These are phyloP conservation scores for Takifugu ocellatus DNA, from an alignment of 2,797 vertebrate genomes.

Conservation along the genomic window DNA sequence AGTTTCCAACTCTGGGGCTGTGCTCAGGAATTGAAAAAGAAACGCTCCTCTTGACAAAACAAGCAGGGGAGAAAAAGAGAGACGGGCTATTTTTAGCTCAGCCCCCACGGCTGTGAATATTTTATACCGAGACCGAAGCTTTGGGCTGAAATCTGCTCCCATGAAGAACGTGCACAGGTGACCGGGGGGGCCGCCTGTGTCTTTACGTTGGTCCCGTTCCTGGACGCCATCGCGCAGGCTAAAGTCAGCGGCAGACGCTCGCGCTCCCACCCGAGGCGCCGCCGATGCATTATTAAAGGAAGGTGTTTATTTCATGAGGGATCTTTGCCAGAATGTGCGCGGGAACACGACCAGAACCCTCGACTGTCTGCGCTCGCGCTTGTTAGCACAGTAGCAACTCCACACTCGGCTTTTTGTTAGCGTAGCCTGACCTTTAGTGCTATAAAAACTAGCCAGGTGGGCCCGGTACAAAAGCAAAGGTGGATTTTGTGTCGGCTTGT, in stretches of 20 bases:
- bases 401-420: conserved; percentile 39
- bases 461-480: conserved; percentile 51
- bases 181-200: conserved; percentile 16
- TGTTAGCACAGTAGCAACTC: conserved; percentile 40
- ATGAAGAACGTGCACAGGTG: conserved; percentile 16
- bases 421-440: conserved; percentile 43
- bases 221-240: conserved; percentile 28
- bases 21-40: conserved; percentile 35
- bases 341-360: conserved; percentile 15
- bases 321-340: conserved; percentile 6
- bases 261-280: no score
- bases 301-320: conserved; percentile 50
- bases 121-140: conserved; percentile 28
- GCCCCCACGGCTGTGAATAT: conserved; percentile 43
- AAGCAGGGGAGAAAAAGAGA: conserved; percentile 26
- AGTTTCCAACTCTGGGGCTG: conserved; percentile 50
- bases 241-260: conserved; percentile 21
- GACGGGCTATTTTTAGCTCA: conserved; percentile 62
- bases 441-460: conserved; percentile 61
- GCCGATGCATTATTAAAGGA: conserved; percentile 3
- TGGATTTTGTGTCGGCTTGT: conserved; percentile 54
- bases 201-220: not conserved
- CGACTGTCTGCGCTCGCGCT: conserved; percentile 9
- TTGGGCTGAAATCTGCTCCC: conserved; percentile 9
- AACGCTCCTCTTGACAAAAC: conserved; percentile 57